Evolutionary conservation across 1,140 invertebrate species (phyloP), one percentile per base, ranked within the genome.

Genomic region (Hylaeus anthracinus): DNA sequence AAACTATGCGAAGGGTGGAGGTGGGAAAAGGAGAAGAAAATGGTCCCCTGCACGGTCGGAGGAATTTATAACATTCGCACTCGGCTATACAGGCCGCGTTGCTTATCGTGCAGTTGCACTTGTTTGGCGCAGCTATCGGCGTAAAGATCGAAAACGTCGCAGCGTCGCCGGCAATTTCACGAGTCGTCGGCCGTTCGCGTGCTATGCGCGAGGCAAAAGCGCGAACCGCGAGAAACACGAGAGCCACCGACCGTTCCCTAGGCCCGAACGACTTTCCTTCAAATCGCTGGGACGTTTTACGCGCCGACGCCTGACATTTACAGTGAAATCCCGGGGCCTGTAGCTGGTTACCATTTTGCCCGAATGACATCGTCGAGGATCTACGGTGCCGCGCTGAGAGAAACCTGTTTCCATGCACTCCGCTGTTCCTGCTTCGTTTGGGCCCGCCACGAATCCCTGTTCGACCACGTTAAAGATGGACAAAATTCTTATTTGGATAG

Each of bases 251-350:
- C 48, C 39, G 61, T 39, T 55, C 72, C 15, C 58, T 37, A 41
- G 51, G 14, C 1, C 26, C 64, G 72, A 86, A 77, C 84, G 85
- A 83, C 76, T 86, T 86, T 83, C 81, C 84, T 80, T 86, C 88
- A 87, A 90, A 90, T 90, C 86, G 84, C 55, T 60, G 41, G 60
- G 70, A 76, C 76, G 74, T 78, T 86, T 84, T 81, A 84, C 81
- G 82, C 66, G 71, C 75, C 63, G 72, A 66, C 51, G 74, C 9
- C 58, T 88, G 87, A 88, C 86, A 86, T 88, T 88, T 88, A 88
- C 80, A 84, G 78, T 77, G 79, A 84, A 86, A 86, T 76, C 71
- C 73, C 45, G 76, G 45, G 26, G 51, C 63, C 43, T 73, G 73
- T 58, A 64, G 70, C 74, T 67, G 74, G 60, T 72, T 83, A 84